Evolutionary conservation across 2,797 vertebrate species (phyloP).

Genomic region (Setipinna tenuifilis): DNA sequence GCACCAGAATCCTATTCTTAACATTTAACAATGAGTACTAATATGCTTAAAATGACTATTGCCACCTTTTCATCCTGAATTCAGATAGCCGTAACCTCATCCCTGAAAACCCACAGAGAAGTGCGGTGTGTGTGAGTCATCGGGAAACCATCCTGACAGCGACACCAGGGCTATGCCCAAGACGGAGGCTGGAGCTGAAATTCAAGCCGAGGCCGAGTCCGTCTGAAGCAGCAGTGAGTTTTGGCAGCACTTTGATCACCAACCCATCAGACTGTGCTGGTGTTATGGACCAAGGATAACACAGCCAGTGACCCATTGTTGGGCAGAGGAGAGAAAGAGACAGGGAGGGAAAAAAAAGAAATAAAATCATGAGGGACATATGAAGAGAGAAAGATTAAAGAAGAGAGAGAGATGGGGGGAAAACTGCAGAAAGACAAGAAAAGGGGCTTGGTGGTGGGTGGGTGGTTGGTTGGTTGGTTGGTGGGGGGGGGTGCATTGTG

Average conservation of each 20-base stretch:
- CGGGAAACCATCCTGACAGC: neutral
- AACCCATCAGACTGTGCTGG: neutral
- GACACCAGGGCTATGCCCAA: slow-evolving; percentile 5
- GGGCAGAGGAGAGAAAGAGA: neutral
- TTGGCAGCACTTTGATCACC: slow-evolving; percentile 7
- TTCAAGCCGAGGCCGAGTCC: neutral
- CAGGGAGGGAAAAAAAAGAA: neutral
- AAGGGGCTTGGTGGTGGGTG: no score
- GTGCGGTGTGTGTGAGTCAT: neutral
- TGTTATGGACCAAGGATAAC: neutral
- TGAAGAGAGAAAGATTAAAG: slow-evolving; percentile 3
- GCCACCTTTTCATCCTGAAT: neutral
- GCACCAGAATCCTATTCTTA: neutral
- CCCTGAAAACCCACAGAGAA: neutral
- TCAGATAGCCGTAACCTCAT: neutral
- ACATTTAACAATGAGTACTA: neutral
- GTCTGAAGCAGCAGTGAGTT: neutral
- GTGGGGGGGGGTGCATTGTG: neutral
- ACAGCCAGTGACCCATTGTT: neutral
- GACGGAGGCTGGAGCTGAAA: neutral
- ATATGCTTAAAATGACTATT: neutral
- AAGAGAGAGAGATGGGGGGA: neutral
- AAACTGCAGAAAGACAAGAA: neutral
- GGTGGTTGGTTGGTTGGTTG: no score
- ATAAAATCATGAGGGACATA: neutral